These are phyloP conservation scores for Tenthredo mesomela DNA, from an alignment of 2,888 invertebrate species.

Conservation along the genomic window DNA sequence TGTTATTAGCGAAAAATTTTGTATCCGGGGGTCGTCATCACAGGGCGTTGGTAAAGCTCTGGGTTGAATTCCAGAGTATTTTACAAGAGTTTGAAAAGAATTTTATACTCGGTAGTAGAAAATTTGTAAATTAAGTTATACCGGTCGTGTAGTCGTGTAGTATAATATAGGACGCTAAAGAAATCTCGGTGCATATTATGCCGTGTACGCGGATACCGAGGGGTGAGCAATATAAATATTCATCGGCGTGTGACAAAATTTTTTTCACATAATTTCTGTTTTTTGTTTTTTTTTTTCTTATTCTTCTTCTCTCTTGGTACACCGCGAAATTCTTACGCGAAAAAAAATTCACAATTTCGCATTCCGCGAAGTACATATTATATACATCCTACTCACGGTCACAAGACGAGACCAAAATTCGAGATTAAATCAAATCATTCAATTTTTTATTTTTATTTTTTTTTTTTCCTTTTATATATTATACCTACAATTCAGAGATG, in stretches of 20 bases:
- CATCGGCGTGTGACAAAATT: constrained; percentile 23
- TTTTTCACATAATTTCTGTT: neutral
- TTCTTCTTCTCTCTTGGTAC: neutral
- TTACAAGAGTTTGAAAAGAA: neutral
- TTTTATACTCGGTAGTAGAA: neutral
- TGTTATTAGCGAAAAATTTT: constrained; percentile 24
- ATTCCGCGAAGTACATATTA: neutral
- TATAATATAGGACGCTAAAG: neutral
- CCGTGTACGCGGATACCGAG: neutral
- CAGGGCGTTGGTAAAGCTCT: neutral
- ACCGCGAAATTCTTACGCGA: constrained; percentile 2
- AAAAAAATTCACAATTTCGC: constrained; percentile 9
- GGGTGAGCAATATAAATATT: constrained; percentile 27
- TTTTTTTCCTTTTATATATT: too few relatives aligned
- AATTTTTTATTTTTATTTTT: neutral
- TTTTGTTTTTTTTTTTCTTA: neutral
- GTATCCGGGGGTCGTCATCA: neutral
- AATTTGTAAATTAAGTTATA: constrained; percentile 41
- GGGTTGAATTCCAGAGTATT: constrained; percentile 17
- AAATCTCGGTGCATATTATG: constrained; percentile 6
- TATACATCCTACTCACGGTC: neutral
- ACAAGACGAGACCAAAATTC: neutral
- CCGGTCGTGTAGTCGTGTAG: neutral
- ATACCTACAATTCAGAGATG: neutral
- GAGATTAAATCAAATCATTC: neutral